phyloP scores from a whole-genome alignment of 2,113 vertebrate genomes.

The Euleptes europaea region DNA sequence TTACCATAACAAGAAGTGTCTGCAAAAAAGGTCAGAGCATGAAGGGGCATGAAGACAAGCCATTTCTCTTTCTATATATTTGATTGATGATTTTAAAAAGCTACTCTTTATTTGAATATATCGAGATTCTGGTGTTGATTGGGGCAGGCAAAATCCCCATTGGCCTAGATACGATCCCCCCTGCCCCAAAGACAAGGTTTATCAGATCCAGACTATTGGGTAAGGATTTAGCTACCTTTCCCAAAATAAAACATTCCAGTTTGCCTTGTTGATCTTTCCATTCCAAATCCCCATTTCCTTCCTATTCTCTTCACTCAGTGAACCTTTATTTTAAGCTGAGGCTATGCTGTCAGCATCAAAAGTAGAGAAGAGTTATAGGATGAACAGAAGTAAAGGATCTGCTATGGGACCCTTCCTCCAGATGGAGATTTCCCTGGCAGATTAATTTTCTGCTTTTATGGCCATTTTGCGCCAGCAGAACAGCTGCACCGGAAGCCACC shows the following conservation, averaged over 20 bases:
- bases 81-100: not conserved
- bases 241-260: not conserved
- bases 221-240: not conserved
- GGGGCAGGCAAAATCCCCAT: not conserved
- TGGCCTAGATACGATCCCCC: not conserved
- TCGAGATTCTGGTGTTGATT: not conserved
- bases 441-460: not conserved
- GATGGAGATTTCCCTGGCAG: conserved; percentile 3
- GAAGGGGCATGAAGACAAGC: not conserved
- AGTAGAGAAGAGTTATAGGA: not conserved
- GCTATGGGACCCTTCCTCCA: conserved; percentile 12
- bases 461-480: conserved; percentile 5
- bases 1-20: not conserved
- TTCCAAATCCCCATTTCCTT: not conserved
- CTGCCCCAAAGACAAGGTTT: conserved; percentile 18
- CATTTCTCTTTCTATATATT: not conserved
- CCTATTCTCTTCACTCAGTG: not conserved
- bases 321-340: not conserved
- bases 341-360: not conserved
- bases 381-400: not conserved
- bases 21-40: not conserved
- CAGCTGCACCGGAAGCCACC: conserved; percentile 14
- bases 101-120: not conserved
- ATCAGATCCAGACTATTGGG: not conserved
- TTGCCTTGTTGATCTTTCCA: conserved; percentile 3